These are phyloP conservation scores for Pherbina coryleti DNA, from an alignment of 2,888 invertebrate genomes.

Conservation along the genomic window DNA sequence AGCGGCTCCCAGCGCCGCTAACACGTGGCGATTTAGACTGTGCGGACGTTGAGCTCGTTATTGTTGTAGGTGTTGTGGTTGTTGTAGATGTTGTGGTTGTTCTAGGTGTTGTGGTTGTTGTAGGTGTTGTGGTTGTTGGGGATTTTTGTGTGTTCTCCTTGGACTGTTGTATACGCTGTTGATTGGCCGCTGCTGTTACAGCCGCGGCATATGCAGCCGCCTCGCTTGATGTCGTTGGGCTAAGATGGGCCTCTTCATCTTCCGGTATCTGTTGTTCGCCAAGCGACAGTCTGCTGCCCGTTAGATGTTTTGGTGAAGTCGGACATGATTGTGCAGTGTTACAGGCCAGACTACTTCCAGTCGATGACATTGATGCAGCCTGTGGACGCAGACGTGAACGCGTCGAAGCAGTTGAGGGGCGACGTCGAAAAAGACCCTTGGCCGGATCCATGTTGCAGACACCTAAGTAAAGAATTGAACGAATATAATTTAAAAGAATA, in stretches of 20 bases:
- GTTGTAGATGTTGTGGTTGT: slow-evolving; percentile 45
- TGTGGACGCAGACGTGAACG: slow-evolving; percentile 64
- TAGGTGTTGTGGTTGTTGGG: slow-evolving; percentile 38
- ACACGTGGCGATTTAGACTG: slow-evolving; percentile 49
- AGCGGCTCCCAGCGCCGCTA: slow-evolving; percentile 55
- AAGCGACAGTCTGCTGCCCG: slow-evolving; percentile 63
- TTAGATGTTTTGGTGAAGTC: slow-evolving; percentile 68
- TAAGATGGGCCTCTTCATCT: slow-evolving; percentile 60
- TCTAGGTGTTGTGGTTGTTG: too few species aligned
- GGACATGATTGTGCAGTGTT: slow-evolving; percentile 66
- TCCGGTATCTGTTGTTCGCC: slow-evolving; percentile 66
- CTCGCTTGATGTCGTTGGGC: slow-evolving; percentile 56
- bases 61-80: slow-evolving; percentile 17
- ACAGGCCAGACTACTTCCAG: slow-evolving; percentile 28
- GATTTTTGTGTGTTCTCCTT: slow-evolving; percentile 37
- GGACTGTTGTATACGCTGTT: slow-evolving; percentile 38
- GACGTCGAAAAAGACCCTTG: slow-evolving; percentile 68
- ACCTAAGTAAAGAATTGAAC: slow-evolving; percentile 53
- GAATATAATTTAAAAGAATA: background rate
- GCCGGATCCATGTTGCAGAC: slow-evolving; percentile 68
- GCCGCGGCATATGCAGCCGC: slow-evolving; percentile 65
- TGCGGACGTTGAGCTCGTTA: slow-evolving; percentile 12
- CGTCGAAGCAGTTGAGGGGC: slow-evolving; percentile 66
- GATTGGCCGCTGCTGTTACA: slow-evolving; percentile 45
- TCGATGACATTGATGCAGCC: slow-evolving; percentile 51